Evolutionary conservation across 2,797 vertebrate genomes (phyloP), one percentile per base, ranked within the genome.

Genomic region (Trachops cirrhosus): DNA sequence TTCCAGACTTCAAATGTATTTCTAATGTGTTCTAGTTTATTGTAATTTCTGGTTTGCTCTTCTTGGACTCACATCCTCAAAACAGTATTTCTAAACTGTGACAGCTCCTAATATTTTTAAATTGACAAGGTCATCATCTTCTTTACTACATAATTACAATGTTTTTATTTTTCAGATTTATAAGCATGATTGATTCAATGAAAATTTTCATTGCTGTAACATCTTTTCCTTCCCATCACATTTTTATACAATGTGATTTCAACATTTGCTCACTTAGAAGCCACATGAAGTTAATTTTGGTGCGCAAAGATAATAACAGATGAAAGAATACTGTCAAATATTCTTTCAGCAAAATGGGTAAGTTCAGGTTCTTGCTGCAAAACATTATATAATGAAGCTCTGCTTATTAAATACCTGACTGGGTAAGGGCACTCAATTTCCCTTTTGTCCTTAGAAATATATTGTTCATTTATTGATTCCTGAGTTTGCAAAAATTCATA

Each of bases 1-100:
- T 54, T 84, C 5, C 19, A 64, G 34, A 85, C 85, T 95, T 95
- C 71, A 86, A 86, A 78, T 16, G 22, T 50, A 89, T 78, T 94
- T 78, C 62, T 73, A 93, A 74, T 29, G 26, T 44, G 37, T 59
- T 85, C 67, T 48, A 91, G 46, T 19, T 86, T 91, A 78, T 77
- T 14, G 19, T 34, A 73, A 91, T 70, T 79, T 89, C n/a, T 50
- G 59, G 15, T 22, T 64, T 24, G 29, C 22, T 90, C 44, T 83
- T 89, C 29, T 75, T 90, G 32, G 8, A 52, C 8, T 88, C 91
- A 29, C 5, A 85, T 77, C 19, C 84, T 92, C 12, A 96, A 90
- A 94, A 59, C 15, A 86, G 75, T 80, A 46, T 46, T 78, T 91
- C 50, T 22, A 78, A 95, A 86, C 82, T 41, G 11, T 9, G 29